Conservation (phyloP, 2,797 vertebrate species). For the Lophius americanus region DNA sequence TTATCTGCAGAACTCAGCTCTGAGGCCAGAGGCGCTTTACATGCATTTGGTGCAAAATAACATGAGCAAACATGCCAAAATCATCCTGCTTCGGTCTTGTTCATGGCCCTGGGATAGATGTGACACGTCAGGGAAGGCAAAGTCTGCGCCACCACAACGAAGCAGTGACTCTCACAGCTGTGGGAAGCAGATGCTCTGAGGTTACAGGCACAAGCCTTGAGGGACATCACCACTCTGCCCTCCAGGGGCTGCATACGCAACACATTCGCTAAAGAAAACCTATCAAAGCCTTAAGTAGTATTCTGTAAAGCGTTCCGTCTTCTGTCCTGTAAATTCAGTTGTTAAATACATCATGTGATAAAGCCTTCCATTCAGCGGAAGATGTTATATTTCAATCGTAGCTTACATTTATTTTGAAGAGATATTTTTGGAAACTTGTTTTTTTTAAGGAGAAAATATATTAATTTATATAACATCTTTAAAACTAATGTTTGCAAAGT, state of each 20-base stretch:
- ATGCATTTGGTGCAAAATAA: slow-evolving; percentile 69
- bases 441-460: neutral
- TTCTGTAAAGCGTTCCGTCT: slow-evolving; percentile 2
- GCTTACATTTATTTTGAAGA: slow-evolving; percentile 10
- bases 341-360: slow-evolving; percentile 18
- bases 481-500: no score
- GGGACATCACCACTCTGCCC: slow-evolving; percentile 70
- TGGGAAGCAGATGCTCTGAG: slow-evolving; percentile 79
- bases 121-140: slow-evolving; percentile 70
- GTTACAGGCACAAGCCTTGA: slow-evolving; percentile 68
- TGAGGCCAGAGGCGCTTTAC: slow-evolving; percentile 69
- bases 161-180: slow-evolving; percentile 75
- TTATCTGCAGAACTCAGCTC: slow-evolving; percentile 69
- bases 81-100: slow-evolving; percentile 59
- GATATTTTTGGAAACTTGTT: neutral
- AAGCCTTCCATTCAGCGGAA: neutral
- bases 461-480: no score
- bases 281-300: slow-evolving; percentile 26
- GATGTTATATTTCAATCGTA: neutral
- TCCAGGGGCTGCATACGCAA: slow-evolving; percentile 68
- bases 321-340: slow-evolving; percentile 22
- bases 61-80: slow-evolving; percentile 66
- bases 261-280: slow-evolving; percentile 56
- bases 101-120: slow-evolving; percentile 67
- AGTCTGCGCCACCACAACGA: slow-evolving; percentile 60